These are phyloP conservation scores for Avahi laniger DNA, from an alignment of 2,797 vertebrate genomes.

Conservation along the genomic window DNA sequence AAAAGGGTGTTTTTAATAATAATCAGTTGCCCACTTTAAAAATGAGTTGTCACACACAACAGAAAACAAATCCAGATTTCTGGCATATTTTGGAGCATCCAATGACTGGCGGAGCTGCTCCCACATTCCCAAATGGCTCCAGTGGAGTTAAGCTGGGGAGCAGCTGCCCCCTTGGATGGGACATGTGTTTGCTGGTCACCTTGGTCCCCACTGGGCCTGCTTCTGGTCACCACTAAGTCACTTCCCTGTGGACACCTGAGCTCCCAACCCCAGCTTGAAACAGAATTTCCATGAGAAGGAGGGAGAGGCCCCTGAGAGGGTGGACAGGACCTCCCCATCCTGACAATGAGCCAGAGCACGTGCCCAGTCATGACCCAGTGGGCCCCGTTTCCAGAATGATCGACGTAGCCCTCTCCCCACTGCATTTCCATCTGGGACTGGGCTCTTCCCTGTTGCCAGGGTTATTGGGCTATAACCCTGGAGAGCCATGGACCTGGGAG, in stretches of 20 bases:
- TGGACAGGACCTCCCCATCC: neutral
- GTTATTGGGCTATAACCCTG: neutral
- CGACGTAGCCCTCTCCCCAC: neutral
- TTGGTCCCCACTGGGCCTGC: neutral
- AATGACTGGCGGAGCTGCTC: neutral
- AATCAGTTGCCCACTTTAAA: neutral
- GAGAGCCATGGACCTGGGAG: neutral
- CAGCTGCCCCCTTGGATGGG: neutral
- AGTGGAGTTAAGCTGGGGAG: neutral
- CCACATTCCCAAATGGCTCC: neutral
- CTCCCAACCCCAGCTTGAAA: neutral
- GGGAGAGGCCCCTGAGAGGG: accelerated
- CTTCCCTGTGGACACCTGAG: neutral
- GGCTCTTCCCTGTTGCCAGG: neutral
- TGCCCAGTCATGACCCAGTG: neutral
- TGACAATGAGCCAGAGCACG: neutral
- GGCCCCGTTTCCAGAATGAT: neutral
- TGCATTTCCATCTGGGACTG: neutral
- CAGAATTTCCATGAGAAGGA: neutral
- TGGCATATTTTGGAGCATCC: neutral
- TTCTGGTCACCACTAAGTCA: neutral
- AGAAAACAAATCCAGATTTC: neutral
- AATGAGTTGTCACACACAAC: neutral
- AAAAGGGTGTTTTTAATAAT: neutral
- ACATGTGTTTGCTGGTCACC: neutral